These are phyloP conservation scores for Tangara arthus DNA, from an alignment of 2,797 vertebrate species.

Conservation along the genomic window DNA sequence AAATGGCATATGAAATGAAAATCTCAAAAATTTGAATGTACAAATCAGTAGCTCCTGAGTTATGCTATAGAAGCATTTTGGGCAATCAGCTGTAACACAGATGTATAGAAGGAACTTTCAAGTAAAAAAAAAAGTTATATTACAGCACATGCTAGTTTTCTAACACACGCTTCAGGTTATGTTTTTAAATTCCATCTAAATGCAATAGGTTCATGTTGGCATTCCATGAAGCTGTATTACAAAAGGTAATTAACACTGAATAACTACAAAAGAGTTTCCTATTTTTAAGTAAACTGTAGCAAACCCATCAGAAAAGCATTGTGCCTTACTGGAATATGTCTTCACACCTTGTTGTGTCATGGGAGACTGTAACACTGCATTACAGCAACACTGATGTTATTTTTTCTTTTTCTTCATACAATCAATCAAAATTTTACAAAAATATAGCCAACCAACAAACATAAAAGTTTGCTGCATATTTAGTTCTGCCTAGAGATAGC, in stretches of 20 bases:
- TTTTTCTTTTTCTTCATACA: not conserved
- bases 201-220: not conserved
- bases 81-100: not conserved
- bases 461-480: not conserved
- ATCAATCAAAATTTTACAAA: not conserved
- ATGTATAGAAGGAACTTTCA: not conserved
- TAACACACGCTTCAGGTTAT: not conserved
- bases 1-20: not conserved
- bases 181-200: not conserved
- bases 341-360: not conserved
- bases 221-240: not conserved
- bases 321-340: fast-evolving
- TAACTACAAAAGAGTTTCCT: not conserved
- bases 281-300: not conserved
- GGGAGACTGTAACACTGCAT: not conserved
- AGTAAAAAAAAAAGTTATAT: not conserved
- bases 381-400: not conserved
- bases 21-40: not conserved
- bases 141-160: not conserved
- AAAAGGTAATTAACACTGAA: not conserved
- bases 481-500: not conserved
- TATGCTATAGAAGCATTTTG: not conserved
- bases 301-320: not conserved
- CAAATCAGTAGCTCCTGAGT: not conserved
- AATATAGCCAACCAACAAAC: not conserved